phyloP scores from a whole-genome alignment of 2,797 vertebrate species.

The Myotis planiceps region DNA sequence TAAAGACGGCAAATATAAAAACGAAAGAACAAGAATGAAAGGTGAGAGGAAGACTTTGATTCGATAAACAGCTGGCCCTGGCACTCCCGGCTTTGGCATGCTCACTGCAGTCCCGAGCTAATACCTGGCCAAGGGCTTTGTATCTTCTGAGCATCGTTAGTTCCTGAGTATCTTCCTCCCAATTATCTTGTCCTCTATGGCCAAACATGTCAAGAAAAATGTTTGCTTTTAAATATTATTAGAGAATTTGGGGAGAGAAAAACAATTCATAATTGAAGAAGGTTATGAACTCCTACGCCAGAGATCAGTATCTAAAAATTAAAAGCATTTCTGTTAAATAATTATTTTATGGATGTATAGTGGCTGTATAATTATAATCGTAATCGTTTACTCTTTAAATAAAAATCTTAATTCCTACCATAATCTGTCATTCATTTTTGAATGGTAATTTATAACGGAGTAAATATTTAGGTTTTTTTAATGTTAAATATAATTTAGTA shows the following conservation, averaged over 20 bases:
- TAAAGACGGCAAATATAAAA: background rate
- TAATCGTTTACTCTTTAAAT: background rate
- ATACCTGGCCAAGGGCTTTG: background rate
- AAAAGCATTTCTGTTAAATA: slow-evolving; percentile 30
- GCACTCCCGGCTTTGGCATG: accelerated
- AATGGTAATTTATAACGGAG: background rate
- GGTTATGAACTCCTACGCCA: background rate
- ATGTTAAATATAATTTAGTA: background rate
- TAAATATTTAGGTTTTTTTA: background rate
- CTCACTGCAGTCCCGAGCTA: background rate
- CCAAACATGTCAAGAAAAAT: background rate
- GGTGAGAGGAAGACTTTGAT: slow-evolving; percentile 14
- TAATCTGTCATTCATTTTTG: background rate
- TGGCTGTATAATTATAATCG: slow-evolving; percentile 2
- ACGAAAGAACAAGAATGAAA: background rate
- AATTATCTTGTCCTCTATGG: background rate
- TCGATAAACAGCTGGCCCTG: background rate
- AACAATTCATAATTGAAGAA: slow-evolving; percentile 6
- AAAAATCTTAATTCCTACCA: background rate
- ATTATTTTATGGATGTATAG: slow-evolving; percentile 15
- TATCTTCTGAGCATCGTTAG: background rate
- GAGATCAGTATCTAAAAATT: slow-evolving; percentile 12
- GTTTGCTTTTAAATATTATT: background rate
- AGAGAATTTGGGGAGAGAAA: background rate
- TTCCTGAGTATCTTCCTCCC: background rate